Base-by-base conservation (phyloP, 2,888 invertebrate species). In the Melinaea marsaeus region DNA sequence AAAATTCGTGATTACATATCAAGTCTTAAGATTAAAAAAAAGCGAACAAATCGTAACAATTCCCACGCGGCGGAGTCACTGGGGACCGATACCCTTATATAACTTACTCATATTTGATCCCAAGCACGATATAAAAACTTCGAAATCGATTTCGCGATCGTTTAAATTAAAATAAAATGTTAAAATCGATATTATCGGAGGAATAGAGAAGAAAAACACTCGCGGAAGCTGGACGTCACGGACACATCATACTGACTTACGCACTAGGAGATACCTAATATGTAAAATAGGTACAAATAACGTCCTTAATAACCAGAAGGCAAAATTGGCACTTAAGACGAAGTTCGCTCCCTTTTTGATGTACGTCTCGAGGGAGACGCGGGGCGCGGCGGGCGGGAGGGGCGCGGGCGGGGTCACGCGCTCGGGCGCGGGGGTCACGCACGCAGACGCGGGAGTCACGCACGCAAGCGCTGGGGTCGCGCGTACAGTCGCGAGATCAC, bases 241-340 rank as follows among this genome's bases (percentile, higher is more conserved):
- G 78, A 81, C 79, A 76, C 78, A 79, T 85, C 82, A 87, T 77
- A 84, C 82, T 74, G 82, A 84, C 89, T 89, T 90, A 89, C 87
- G 83, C 77, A 86, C 90, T 89, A 89, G 79, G 75, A 84, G 77
- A 85, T 89, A 89, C 87, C 88, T 90, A 87, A 88, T 82, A 78
- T 85, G 85, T 88, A 90, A 76, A 75, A 86, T 89, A 89, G 89
- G 88, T 90, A 88, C 80, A 87, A 89, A 88, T 77, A 88, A 88
- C 84, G 88, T 90, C 88, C 90, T 89, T 83, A 90, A 86, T 84
- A 89, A 84, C 87, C 87, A 88, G 87, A 91, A 91, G 91, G 91
- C 91, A 91, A 91, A 87, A 90, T 91, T 91, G 91, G 91, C 91
- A 91, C 91, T 90, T 88, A 86, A 79, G 79, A 86, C 86, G 80